These are phyloP conservation scores for Pyrochroa serraticornis DNA, from an alignment of 2,888 invertebrate species.

Conservation along the genomic window DNA sequence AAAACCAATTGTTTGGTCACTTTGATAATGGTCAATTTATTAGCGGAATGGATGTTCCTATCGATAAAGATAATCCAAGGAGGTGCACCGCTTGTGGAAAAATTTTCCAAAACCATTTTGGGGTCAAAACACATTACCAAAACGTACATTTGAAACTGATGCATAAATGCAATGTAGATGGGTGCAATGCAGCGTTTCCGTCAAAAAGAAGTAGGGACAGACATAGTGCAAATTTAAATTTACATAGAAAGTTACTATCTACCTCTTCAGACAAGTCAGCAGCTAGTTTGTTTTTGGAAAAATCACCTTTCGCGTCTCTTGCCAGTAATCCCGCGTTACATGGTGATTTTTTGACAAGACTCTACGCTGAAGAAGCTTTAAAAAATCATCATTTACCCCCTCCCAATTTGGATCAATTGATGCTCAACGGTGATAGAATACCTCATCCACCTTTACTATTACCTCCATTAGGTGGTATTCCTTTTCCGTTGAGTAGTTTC, in stretches of 20 bases:
- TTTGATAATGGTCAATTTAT: slow-evolving; percentile 77
- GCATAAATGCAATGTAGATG: slow-evolving; percentile 94
- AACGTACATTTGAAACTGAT: slow-evolving; percentile 93
- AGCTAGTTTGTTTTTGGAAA: slow-evolving; percentile 58
- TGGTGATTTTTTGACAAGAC: slow-evolving; percentile 78
- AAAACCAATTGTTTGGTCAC: slow-evolving; percentile 72
- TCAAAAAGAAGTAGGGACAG: slow-evolving; percentile 91
- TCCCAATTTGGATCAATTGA: slow-evolving; percentile 57
- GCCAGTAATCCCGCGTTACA: slow-evolving; percentile 71
- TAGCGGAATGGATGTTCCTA: slow-evolving; percentile 80
- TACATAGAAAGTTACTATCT: slow-evolving; percentile 87
- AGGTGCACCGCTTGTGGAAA: slow-evolving; percentile 92
- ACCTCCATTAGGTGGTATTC: slow-evolving; percentile 64
- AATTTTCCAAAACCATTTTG: slow-evolving; percentile 91
- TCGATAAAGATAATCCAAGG: slow-evolving; percentile 90
- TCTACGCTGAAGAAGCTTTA: slow-evolving; percentile 77
- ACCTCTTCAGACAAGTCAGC: slow-evolving; percentile 65
- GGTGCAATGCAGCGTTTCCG: slow-evolving; percentile 93
- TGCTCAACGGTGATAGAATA: slow-evolving; percentile 60
- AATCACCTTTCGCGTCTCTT: slow-evolving; percentile 62
- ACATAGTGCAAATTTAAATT: slow-evolving; percentile 88
- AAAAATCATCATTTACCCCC: slow-evolving; percentile 60
- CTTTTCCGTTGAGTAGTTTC: slow-evolving; percentile 60
- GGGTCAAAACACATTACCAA: slow-evolving; percentile 93
- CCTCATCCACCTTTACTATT: slow-evolving; percentile 66